phyloP scores from a whole-genome alignment of 1,140 invertebrate genomes.

The Chionoecetes opilio region DNA sequence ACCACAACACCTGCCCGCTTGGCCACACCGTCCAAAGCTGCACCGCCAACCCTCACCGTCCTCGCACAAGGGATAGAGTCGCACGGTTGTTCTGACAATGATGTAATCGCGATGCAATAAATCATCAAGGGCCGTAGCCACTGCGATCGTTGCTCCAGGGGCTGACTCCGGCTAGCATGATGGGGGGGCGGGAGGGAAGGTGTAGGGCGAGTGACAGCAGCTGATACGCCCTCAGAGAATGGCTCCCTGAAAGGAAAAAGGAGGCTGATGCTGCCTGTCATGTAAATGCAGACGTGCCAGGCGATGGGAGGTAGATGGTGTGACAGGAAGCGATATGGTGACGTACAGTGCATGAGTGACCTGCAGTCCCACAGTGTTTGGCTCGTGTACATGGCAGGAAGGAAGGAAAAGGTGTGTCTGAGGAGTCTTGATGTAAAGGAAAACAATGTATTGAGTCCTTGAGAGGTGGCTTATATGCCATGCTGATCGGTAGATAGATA shows the following conservation, averaged over 20 bases:
- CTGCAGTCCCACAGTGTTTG: neutral
- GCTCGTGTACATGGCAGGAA: neutral
- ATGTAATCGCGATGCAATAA: conserved; percentile 61
- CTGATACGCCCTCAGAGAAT: neutral
- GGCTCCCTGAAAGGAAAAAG: neutral
- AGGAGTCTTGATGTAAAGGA: too few relatives aligned
- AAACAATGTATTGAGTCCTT: too few relatives aligned
- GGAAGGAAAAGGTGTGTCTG: neutral
- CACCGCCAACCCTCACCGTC: neutral
- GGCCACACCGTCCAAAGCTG: conserved; percentile 17
- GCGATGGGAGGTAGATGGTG: conserved; percentile 1
- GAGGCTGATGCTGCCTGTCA: neutral
- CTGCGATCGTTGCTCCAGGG: conserved; percentile 54
- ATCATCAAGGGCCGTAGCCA: conserved; percentile 44
- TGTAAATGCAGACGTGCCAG: neutral
- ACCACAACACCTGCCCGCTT: neutral
- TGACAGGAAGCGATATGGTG: neutral
- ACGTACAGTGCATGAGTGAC: neutral
- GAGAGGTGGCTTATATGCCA: too few relatives aligned
- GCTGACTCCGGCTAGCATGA: conserved; percentile 38
- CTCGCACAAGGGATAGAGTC: conserved; percentile 46
- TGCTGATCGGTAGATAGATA: too few relatives aligned
- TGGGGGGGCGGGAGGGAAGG: neutral
- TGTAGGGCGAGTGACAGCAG: neutral
- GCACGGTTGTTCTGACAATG: conserved; percentile 65